Base-by-base conservation (phyloP, 2,888 invertebrate genomes). In the Didymodactylos carnosus region DNA sequence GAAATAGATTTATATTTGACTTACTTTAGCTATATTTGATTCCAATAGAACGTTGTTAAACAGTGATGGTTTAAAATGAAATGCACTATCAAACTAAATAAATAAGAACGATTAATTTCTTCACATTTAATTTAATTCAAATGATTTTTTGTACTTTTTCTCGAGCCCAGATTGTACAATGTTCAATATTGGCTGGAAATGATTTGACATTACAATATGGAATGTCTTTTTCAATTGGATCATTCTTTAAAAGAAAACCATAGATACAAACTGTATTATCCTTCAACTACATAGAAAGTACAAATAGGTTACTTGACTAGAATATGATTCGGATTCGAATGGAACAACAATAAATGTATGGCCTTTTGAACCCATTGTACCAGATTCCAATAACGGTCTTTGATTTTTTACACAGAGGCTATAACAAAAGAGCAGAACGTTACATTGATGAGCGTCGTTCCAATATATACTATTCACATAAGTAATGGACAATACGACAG, bases 111-210 rank as follows among this genome's bases (percentile, higher is more conserved):
- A 46, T 8, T 53, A 62, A 1, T 23, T 39, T 13, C 16, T n/a
- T 14, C 27, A 25, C 2, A 53, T 4, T 19, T 0, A 29, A n/a
- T 41, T 2, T 3, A 46, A 46, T 39, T 43, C 40, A 40, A 70
- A n/a, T 13, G 19, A 27, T 70, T 19, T 14, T 25, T 14, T 29
- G 19, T 35, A 49, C 81, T 80, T 83, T 83, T 76, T 84, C 83
- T 76, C 83, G 78, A 11, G 84, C 83, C 84, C 84, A 84, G 76
- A 84, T 82, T 72, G 84, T 82, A 77, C 83, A 83, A 77, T 84
- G 84, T 76, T 84, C 83, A 71, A 84, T 81, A 62, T 79, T 79
- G 46, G 81, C 80, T 41, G 84, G 84, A 77, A 84, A 84, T 72
- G 83, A 82, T 78, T 84, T 84, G n/a, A 84, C 77, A 10, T 83